Conservation (phyloP, 1,140 invertebrate species). For the Proales similis region DNA sequence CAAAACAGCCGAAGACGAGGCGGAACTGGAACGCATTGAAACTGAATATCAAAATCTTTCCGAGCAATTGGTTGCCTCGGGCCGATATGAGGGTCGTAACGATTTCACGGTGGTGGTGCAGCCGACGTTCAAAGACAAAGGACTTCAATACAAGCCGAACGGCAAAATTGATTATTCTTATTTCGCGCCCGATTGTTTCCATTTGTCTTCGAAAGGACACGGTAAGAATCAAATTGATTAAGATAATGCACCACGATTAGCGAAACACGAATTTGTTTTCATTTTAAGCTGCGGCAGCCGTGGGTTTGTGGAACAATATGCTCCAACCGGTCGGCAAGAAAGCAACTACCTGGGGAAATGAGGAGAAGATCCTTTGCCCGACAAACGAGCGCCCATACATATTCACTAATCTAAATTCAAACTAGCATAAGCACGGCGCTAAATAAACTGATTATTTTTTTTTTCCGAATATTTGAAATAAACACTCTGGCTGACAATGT, state of each 20-base stretch:
- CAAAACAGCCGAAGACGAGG: conserved; percentile 5
- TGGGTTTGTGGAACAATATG: conserved; percentile 37
- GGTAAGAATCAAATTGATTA: not conserved
- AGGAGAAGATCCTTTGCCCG: conserved; percentile 5
- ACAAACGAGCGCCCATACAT: conserved; percentile 3
- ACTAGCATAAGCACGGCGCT: not conserved
- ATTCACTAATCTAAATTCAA: conserved; percentile 21
- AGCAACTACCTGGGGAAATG: conserved; percentile 2
- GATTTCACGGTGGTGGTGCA: conserved; percentile 64
- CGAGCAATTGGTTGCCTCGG: conserved; percentile 43
- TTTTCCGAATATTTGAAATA: too few species aligned
- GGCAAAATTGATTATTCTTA: conserved; percentile 25
- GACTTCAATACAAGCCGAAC: conserved; percentile 11
- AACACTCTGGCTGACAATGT: too few species aligned
- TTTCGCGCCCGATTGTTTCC: conserved; percentile 38
- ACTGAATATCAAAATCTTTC: conserved; percentile 41
- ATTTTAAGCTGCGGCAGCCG: conserved; percentile 3
- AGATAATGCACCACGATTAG: not conserved
- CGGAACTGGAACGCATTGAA: conserved; percentile 2
- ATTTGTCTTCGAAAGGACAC: conserved; percentile 28
- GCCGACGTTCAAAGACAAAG: conserved; percentile 43
- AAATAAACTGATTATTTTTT: too few species aligned
- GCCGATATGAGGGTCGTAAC: conserved; percentile 55
- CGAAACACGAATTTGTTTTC: not conserved
- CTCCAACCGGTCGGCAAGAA: conserved; percentile 35